Conservation (phyloP, 2,888 invertebrate genomes). For the Spicauda simplicius region DNA sequence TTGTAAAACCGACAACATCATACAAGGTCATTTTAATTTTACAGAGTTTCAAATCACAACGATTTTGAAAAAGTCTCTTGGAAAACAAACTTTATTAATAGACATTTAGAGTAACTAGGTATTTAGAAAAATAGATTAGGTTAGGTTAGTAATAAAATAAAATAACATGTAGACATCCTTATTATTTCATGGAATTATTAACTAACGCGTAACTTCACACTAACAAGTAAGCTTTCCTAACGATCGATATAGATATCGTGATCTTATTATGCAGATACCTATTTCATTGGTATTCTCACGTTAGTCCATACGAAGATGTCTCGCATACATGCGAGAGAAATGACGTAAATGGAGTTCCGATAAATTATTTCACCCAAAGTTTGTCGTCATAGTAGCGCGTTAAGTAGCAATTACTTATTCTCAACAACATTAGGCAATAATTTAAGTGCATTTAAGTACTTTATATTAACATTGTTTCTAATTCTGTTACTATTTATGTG, state of each 20-base stretch:
- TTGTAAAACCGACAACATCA: too few species aligned
- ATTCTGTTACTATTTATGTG: background rate
- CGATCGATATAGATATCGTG: background rate
- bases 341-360: background rate
- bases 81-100: too few species aligned
- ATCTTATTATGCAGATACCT: background rate
- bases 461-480: background rate
- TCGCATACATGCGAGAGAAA: conserved; percentile 1
- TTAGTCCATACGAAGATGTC: background rate
- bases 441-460: background rate
- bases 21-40: too few species aligned
- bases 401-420: conserved; percentile 1
- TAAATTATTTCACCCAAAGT: background rate
- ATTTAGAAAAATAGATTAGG: too few species aligned
- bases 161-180: too few species aligned
- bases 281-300: background rate
- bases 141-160: background rate
- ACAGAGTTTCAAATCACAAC: too few species aligned
- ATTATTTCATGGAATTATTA: too few species aligned
- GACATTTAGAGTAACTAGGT: too few species aligned
- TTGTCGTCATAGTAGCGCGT: background rate
- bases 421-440: background rate
- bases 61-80: too few species aligned
- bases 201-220: too few species aligned
- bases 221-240: background rate